Percentiles rank a stretch among this genome's conserved stretches.
Evolutionary conservation across 1,140 invertebrate species (phyloP).

Genomic region (Drosophila murphyi): DNA sequence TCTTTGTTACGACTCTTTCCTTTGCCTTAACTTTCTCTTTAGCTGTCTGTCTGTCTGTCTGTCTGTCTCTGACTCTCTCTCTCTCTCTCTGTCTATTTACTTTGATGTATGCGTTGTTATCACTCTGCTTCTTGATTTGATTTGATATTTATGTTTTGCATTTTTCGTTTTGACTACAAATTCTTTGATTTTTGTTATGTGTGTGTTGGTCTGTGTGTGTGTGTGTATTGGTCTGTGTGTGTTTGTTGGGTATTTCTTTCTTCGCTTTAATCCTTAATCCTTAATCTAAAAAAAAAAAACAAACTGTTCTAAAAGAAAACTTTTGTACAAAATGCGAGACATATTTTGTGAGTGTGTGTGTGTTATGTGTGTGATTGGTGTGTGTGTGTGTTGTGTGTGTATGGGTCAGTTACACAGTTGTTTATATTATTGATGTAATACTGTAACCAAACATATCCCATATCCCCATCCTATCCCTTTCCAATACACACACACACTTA

Average conservation of each 20-base stretch:
- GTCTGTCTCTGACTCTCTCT: background rate
- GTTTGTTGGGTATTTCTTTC: conserved; percentile 2
- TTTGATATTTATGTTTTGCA: conserved; percentile 35
- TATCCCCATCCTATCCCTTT: too few relatives aligned
- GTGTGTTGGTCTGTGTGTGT: conserved; percentile 12
- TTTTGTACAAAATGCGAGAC: conserved; percentile 51
- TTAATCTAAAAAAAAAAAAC: conserved; percentile 27
- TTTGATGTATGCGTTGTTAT: conserved; percentile 6
- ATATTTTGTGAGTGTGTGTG: background rate
- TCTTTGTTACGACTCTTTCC: background rate
- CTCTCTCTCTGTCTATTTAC: background rate
- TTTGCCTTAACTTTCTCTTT: background rate
- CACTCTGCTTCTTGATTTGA: conserved; percentile 3
- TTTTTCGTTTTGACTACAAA: conserved; percentile 66
- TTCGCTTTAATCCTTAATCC: conserved; percentile 2
- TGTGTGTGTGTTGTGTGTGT: background rate
- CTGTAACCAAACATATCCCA: conserved; percentile 1
- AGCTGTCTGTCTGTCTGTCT: too few relatives aligned
- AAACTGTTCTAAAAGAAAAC: conserved; percentile 35
- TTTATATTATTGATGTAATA: conserved; percentile 10
- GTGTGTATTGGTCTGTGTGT: background rate
- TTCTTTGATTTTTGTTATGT: conserved; percentile 75
- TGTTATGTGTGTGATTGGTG: too few relatives aligned
- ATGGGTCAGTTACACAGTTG: conserved; percentile 5
- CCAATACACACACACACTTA: too few relatives aligned